Percentiles rank a stretch among this genome's conserved stretches.
Evolutionary conservation across 1,140 invertebrate genomes (phyloP).

Genomic region (Papilio glaucus): DNA sequence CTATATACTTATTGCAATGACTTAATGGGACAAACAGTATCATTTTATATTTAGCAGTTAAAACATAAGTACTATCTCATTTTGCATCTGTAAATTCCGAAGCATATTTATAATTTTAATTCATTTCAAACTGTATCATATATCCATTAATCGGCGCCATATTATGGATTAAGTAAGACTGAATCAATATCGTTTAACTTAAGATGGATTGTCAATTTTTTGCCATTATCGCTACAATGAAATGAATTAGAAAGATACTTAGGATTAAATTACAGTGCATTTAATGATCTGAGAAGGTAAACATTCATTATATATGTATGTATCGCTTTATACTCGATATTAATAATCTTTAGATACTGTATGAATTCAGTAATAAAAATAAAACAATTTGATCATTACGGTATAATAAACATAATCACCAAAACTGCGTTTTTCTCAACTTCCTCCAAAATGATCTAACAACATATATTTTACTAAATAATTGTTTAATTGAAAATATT

Average conservation of each 20-base stretch:
- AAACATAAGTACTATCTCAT: constrained; percentile 27
- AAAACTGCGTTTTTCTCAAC: constrained; percentile 4
- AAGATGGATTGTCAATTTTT: constrained; percentile 8
- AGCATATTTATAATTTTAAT: background rate
- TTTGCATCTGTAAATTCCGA: background rate
- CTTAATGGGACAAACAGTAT: background rate
- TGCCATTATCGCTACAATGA: background rate
- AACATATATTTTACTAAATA: background rate
- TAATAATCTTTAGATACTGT: background rate
- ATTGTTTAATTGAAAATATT: no score
- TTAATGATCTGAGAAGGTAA: constrained; percentile 26
- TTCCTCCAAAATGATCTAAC: background rate
- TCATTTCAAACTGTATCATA: background rate
- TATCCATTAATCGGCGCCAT: constrained; percentile 21
- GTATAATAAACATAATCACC: constrained; percentile 25
- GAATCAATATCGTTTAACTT: constrained; percentile 29
- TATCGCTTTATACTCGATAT: background rate
- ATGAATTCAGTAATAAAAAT: constrained; percentile 20
- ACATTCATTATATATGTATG: background rate
- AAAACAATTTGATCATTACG: constrained; percentile 13
- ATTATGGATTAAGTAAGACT: constrained; percentile 32
- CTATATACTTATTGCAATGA: constrained; percentile 17
- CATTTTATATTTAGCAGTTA: constrained; percentile 4
- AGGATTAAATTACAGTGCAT: constrained; percentile 9
- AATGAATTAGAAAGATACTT: background rate